Evolutionary conservation across 2,797 vertebrate genomes (phyloP).

Genomic region (Tamandua tetradactyla): DNA sequence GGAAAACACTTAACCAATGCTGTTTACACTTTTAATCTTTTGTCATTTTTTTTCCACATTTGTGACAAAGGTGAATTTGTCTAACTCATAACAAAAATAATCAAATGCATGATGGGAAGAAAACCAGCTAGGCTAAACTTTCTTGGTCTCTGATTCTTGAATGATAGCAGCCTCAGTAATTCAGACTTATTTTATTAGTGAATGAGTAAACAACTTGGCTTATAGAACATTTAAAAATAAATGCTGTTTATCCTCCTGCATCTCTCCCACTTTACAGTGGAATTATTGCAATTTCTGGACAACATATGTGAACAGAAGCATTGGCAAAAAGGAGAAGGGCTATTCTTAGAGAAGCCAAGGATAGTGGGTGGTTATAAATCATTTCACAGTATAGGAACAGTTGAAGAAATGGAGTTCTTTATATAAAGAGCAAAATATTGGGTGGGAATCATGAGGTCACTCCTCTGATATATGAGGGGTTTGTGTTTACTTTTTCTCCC

Average conservation of each 20-base stretch:
- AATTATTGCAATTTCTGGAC: neutral
- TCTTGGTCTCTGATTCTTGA: neutral
- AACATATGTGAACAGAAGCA: neutral
- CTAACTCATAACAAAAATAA: neutral
- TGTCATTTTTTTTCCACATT: neutral
- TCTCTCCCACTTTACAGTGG: neutral
- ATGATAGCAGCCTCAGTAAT: neutral
- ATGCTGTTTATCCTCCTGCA: neutral
- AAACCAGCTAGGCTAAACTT: neutral
- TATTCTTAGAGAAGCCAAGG: too few species aligned
- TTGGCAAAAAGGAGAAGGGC: neutral
- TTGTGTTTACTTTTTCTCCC: neutral
- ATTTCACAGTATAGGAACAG: too few species aligned
- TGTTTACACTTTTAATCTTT: slow-evolving; percentile 5
- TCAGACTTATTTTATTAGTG: neutral
- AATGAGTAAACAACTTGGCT: neutral
- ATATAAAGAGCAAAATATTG: neutral
- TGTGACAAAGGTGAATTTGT: neutral
- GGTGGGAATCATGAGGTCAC: neutral
- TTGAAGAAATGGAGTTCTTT: neutral
- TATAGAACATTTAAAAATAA: neutral
- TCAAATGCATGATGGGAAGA: neutral
- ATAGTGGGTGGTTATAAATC: accelerated
- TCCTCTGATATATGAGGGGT: accelerated
- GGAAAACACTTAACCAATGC: neutral